Percentiles rank a stretch among this genome's conserved stretches.
Evolutionary conservation across 2,888 invertebrate species (phyloP).

Genomic region (Antheraea yamamai): DNA sequence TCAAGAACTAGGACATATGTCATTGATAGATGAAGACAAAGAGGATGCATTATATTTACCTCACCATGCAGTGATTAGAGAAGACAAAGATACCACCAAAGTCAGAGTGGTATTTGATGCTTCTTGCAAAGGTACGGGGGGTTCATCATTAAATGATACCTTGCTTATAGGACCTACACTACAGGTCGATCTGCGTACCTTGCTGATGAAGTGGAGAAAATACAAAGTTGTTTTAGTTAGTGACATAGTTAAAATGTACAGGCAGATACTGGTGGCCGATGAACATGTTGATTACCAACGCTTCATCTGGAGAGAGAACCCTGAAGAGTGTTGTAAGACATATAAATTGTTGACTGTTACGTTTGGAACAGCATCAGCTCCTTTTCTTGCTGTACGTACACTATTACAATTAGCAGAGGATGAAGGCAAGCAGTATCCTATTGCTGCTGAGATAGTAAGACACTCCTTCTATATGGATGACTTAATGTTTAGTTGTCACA

Average conservation of each 20-base stretch:
- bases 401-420: not conserved
- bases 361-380: not conserved
- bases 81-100: no score
- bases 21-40: not conserved
- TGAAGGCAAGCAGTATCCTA: no score
- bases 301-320: not conserved
- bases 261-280: not conserved
- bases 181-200: not conserved
- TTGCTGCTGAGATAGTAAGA: no score
- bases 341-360: not conserved
- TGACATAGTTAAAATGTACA: not conserved
- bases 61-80: no score
- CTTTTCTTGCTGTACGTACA: not conserved
- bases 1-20: not conserved
- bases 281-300: not conserved
- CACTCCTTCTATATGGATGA: no score
- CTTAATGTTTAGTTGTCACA: no score
- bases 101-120: no score
- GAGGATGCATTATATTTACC: no score
- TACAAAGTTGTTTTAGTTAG: not conserved
- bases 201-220: not conserved
- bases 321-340: not conserved
- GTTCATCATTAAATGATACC: no score
- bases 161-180: not conserved
- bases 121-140: no score